Base-by-base conservation (phyloP, 2,797 vertebrate genomes). In the Arctocebus calabarensis region DNA sequence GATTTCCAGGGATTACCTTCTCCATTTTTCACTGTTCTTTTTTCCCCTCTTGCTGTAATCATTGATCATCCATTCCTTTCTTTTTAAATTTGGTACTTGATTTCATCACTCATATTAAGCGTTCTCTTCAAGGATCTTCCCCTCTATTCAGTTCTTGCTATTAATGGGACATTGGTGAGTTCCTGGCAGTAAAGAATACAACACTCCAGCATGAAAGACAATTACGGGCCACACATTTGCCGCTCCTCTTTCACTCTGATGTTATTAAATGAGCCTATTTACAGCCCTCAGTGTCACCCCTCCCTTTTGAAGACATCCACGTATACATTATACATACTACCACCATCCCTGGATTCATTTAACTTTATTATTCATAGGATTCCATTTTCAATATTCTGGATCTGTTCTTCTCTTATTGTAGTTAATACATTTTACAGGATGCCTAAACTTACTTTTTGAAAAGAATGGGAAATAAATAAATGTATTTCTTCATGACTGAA, bases 221-320 rank as follows among this genome's bases (percentile, higher is more conserved):
- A 17, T 2, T 16, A 19, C 0, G 17, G 3, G 1, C 32, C 3
- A n/a, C 2, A 0, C 0, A 0, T 2, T 7, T 43, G 29, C 3
- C 9, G 4, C 7, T 13, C 68, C n/a, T 68, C n/a, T 64, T 75
- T 27, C 32, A 13, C 45, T 64, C 71, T 43, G 37, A 62, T 16
- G 1, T 20, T 10, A 3, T n/a, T 57, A 29, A 29, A 17, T 5
- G 9, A 79, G 20, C 27, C 17, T 2, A 5, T 20, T 7, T 59
- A 14, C 5, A 73, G 1, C 6, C 16, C 13, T 77, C 4, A 12
- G 6, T 16, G 66, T 40, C 32, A 13, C 66, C 19, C 74, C 37
- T 61, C 4, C 66, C 17, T 68, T 73, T 83, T 78, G 55, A 61
- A 84, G 71, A 62, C 23, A 19, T 0, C 34, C 2, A 0, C 5